Evolutionary conservation across 2,888 invertebrate species (phyloP), one percentile per base, ranked within the genome.

Genomic region (Caenorhabditis becei): DNA sequence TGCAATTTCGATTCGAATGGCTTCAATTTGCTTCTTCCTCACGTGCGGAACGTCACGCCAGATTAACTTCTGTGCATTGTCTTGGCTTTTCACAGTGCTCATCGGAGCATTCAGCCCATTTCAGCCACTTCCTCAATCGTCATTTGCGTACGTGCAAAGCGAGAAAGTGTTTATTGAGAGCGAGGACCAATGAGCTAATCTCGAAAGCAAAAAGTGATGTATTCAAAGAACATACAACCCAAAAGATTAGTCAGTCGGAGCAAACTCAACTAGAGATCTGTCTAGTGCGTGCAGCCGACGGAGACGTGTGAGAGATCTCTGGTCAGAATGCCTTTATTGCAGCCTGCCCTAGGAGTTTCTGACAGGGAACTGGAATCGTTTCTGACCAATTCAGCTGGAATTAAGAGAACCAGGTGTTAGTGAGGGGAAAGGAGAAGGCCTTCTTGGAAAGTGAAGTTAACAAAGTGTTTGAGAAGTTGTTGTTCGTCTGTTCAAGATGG

Each of bases 11-110:
- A 32, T 32, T 56, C 32, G 56, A 56, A 58, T 49, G 71, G 71
- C 71, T 71, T 71, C 71, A 28, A 18, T 23, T 32, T 18, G 18
- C n/a, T 16, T 37, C 1, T 63, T 67, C 18, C 28, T 65, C 37
- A 53, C 53, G 54, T 49, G 53, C 18, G 5, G 70, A 41, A 72
- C 72, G 72, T 72, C 72, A 72, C 72, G 72, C 56, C 56, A 56
- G 63, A 72, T 72, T 63, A 63, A 26, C 58, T 63, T 47, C 35
- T n/a, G 16, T 44, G 18, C 28, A 44, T 26, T 23, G 3, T 26
- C n/a, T 28, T 7, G 37, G 26, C 41, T 53, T 62, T 56, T 62
- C 28, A 32, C 28, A 28, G 28, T 71, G 61, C 53, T 71, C 62
- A 71, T 11, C 41, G 37, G 28, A 32, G 71, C 71, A 62, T 53